Evolutionary conservation across 2,797 vertebrate genomes (phyloP), one percentile per base, ranked within the genome.

Genomic region (Xiphorhynchus erythropygius): DNA sequence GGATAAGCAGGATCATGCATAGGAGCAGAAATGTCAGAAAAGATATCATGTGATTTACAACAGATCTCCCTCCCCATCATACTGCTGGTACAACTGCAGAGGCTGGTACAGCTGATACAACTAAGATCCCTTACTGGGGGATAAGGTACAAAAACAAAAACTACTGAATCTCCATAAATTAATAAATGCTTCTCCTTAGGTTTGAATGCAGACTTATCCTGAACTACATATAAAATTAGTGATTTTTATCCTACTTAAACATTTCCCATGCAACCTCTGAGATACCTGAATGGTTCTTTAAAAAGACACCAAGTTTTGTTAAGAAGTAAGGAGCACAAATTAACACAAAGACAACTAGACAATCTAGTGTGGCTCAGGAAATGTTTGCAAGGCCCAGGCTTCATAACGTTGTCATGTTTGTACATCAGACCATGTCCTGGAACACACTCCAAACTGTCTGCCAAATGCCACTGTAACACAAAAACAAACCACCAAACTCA

Each of bases 31-130:
- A 73, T 55, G 65, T 25, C 35, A 59, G 35, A 53, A 46, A n/a
- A 57, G 30, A 10, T n/a, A n/a, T 0, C 0, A 0, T 30, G 17
- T 80, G 49, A 67, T 73, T 74, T 77, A 68, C 35, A 57, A 32
- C 25, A 67, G 18, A 59, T 39, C 46, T 30, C 18, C 56, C 44
- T 75, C 41, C 17, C 28, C 19, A 18, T 47, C 18, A 35, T 28
- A 44, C 15, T 0, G 1, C 35, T 53, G 39, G 23, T 37, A 42
- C 18, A 63, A 15, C 30, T 18, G 46, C 18, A 46, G 44, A 1
- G 35, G 39, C 14, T 75, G 57, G 17, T 33, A 24, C 44, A 52
- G n/a, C 28, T 70, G 63, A 15, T 52, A 13, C 52, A 71, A 55
- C 47, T 33, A 27, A 44, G 9, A 23, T 28, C 71, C 33, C 23